A percentile compares a stretch with the other conserved stretches of the same genome.
Evolutionary conservation across 1,140 invertebrate genomes (phyloP).

Genomic region (Mesaphorura yosii): DNA sequence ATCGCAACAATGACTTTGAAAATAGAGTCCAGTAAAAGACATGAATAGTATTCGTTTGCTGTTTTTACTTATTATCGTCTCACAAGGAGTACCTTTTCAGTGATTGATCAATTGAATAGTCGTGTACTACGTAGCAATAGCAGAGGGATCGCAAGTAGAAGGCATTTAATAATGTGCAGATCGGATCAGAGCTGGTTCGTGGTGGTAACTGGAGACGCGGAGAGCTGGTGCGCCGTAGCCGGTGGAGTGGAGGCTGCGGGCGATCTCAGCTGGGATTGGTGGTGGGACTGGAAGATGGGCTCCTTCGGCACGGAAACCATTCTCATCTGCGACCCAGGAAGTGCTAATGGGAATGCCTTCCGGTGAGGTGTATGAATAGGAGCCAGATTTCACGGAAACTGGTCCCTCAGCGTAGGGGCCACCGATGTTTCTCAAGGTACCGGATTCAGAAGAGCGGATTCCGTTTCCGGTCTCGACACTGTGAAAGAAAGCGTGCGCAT

Average conservation of each 20-base stretch:
- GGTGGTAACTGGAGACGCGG: too few species aligned
- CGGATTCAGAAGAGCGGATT: slow-evolving; percentile 53
- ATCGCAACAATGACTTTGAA: too few species aligned
- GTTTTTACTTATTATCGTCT: too few species aligned
- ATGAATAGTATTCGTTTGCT: too few species aligned
- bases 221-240: not conserved
- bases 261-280: slow-evolving; percentile 41
- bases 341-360: slow-evolving; percentile 9
- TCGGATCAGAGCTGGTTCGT: too few species aligned
- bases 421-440: not conserved
- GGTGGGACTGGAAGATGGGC: slow-evolving; percentile 63
- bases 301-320: slow-evolving; percentile 65
- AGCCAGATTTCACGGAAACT: slow-evolving; percentile 55
- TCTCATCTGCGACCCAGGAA: slow-evolving; percentile 43
- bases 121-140: too few species aligned
- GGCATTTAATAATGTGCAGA: too few species aligned
- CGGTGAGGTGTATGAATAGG: slow-evolving; percentile 48
- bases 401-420: slow-evolving; percentile 45
- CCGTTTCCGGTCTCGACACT: slow-evolving; percentile 71
- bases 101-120: too few species aligned
- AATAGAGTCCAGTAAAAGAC: too few species aligned
- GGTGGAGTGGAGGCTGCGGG: slow-evolving; percentile 26
- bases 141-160: too few species aligned
- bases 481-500: slow-evolving; percentile 30
- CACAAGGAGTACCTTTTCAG: too few species aligned